Evolutionary conservation across 2,797 vertebrate species (phyloP), one percentile per base, ranked within the genome.

Genomic region (Rhinophrynus dorsalis): DNA sequence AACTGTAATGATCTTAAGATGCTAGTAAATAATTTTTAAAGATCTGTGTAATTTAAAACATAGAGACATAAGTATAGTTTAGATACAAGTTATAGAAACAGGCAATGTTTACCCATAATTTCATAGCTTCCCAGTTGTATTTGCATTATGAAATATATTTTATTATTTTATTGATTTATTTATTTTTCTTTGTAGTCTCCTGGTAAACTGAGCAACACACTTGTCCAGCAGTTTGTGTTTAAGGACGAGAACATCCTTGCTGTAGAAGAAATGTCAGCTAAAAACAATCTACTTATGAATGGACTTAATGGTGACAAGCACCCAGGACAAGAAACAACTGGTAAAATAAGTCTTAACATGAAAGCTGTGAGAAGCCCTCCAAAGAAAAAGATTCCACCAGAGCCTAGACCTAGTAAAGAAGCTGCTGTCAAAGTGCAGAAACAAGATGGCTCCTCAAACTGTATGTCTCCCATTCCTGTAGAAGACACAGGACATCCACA

Each of bases 151-250:
- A n/a, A n/a, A n/a, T n/a, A n/a, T n/a, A n/a, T n/a, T n/a, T n/a
- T n/a, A n/a, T n/a, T n/a, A n/a, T n/a, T n/a, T n/a, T n/a, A n/a
- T n/a, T 26, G 2, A 24, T 48, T 2, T 2, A 23, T 48, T 30
- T 48, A 13, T 13, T 44, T 55, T 20, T 10, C 23, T 23, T 57
- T 21, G 6, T 76, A 87, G 86, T 80, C 75, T 0, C 1, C 0
- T 0, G 79, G 74, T 67, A 92, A 91, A 74, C 80, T 90, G 30
- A 90, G 77, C 2, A 80, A 87, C 66, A 81, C 85, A 77, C 82
- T 90, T 0, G 89, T 91, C 32, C 90, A 92, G 55, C 90, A 91
- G 78, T 92, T 92, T 76, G 85, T 90, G 7, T 67, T 85, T 42
- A 82, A 78, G 0, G 89, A 84, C 2, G 58, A 91, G 79, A 89